Evolutionary conservation across 2,113 vertebrate species (phyloP).

Genomic region (Petromus typicus): DNA sequence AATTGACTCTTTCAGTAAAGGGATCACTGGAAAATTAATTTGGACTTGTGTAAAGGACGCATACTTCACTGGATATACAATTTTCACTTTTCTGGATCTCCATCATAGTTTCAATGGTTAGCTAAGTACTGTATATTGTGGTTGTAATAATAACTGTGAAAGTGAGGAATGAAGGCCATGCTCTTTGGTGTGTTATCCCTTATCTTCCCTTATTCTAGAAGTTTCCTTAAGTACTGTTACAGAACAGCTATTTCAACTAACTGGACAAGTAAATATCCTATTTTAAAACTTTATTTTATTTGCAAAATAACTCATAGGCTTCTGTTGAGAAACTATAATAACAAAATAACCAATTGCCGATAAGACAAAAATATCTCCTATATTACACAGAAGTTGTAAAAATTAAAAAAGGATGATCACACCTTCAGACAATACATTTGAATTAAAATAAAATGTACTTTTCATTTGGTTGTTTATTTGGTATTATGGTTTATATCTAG

Average conservation of each 20-base stretch:
- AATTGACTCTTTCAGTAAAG: neutral
- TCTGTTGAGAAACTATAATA: neutral
- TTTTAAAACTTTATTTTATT: neutral
- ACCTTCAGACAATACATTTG: neutral
- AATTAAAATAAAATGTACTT: conserved; percentile 30
- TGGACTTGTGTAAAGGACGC: neutral
- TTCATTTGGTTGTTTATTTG: neutral
- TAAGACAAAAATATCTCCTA: neutral
- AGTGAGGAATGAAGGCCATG: neutral
- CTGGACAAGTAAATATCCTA: neutral
- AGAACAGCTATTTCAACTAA: neutral
- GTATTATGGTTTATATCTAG: neutral
- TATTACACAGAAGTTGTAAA: neutral
- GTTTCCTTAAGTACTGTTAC: conserved; percentile 13
- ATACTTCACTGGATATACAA: neutral
- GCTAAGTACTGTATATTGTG: neutral
- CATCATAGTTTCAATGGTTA: conserved; percentile 1
- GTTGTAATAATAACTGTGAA: neutral
- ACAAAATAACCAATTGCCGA: neutral
- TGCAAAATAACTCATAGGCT: neutral
- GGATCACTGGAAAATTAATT: neutral
- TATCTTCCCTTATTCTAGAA: neutral
- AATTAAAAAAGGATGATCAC: neutral
- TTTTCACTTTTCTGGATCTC: neutral
- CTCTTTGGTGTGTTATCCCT: neutral